Base-by-base conservation (phyloP, 2,888 invertebrate species). In the Actias luna region DNA sequence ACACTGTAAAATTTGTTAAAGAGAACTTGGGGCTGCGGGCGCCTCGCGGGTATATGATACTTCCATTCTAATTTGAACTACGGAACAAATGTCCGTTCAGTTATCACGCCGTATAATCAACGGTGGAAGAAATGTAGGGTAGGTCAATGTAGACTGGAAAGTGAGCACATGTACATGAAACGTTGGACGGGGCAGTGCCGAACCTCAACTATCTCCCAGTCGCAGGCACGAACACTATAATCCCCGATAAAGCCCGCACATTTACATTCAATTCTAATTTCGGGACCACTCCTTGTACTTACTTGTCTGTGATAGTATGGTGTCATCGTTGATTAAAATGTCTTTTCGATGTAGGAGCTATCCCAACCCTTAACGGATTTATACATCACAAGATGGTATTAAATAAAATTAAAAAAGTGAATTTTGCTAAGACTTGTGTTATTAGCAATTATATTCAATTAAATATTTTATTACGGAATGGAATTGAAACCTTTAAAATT, bases 221-320 rank as follows among this genome's bases (percentile, higher is more conserved):
- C 82, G 86, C 92, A 92, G 92, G 88, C 84, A 80, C 88, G 89
- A 88, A 87, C 90, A 93, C 93, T 93, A 93, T 93, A 93, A 93
- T 93, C 93, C 92, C 87, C 89, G 93, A 93, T 93, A 93, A 93
- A 92, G 91, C 93, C 93, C 93, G 93, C 93, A 93, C 93, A 93
- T 93, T 93, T 93, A 93, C 93, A 93, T 93, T 92, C 92, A 92
- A 92, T 92, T 92, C 92, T 91, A 91, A 92, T 92, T 92, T 83
- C 79, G 84, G 80, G 78, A 86, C 82, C 82, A 85, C 88, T 87
- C 84, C 81, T 85, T 74, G 85, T 85, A 89, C 88, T 88, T 85
- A 89, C 88, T 88, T 77, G 74, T 72, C 75, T 74, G 84, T 90
- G 92, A 92, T 92, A 90, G 89, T 90, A 85, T 89, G 83, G 83